These are phyloP conservation scores for Caloenas nicobarica DNA, from an alignment of 2,113 vertebrate genomes.

Conservation along the genomic window DNA sequence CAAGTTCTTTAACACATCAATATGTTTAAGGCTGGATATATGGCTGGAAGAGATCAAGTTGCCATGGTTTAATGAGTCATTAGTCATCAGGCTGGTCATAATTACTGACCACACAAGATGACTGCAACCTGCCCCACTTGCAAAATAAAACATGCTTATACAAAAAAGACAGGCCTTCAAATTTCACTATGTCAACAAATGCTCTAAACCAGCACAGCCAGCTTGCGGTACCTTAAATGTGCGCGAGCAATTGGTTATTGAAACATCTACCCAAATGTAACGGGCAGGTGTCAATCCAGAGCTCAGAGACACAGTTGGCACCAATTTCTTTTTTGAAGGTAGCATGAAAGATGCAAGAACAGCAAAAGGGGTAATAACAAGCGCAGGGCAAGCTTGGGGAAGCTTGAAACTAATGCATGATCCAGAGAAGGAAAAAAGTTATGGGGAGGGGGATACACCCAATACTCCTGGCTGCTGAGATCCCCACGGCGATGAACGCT, in stretches of 20 bases:
- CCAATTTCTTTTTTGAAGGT: slow-evolving; percentile 17
- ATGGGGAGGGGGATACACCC: background rate
- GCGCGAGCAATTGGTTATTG: background rate
- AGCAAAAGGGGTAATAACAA: background rate
- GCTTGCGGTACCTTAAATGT: background rate
- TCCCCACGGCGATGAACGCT: background rate
- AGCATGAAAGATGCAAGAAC: background rate
- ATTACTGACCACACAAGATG: background rate
- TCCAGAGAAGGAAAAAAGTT: background rate
- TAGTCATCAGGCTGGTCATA: background rate
- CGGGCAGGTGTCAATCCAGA: background rate
- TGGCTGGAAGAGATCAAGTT: background rate
- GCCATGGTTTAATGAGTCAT: background rate
- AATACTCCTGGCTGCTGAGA: background rate
- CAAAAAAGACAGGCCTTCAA: background rate
- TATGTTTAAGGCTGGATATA: background rate
- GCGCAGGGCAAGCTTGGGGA: background rate
- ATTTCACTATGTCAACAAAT: background rate
- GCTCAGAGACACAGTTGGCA: background rate
- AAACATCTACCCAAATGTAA: background rate
- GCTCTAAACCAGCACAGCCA: background rate
- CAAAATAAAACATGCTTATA: background rate
- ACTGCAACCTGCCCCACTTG: background rate
- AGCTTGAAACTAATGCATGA: background rate
- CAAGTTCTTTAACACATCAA: background rate